These are phyloP conservation scores for Odobenus rosmarus DNA, from an alignment of 2,113 vertebrate species.

Conservation along the genomic window DNA sequence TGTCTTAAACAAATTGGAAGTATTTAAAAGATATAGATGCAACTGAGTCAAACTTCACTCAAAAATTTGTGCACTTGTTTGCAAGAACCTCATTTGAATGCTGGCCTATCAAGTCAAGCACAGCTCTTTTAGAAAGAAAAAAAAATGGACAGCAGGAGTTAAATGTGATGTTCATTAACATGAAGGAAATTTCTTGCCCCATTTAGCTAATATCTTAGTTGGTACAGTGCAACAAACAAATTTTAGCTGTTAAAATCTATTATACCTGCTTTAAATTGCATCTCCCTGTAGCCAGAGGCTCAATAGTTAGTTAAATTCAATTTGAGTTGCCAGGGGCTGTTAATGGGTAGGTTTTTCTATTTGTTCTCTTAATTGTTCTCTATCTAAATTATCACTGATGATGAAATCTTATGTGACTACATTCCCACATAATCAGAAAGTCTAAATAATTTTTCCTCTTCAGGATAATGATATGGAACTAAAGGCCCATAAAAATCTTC, in stretches of 20 bases:
- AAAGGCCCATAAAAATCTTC: constrained; percentile 66
- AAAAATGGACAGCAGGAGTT: constrained; percentile 63
- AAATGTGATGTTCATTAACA: constrained; percentile 80
- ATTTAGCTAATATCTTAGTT: constrained; percentile 81
- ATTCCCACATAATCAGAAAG: constrained; percentile 70
- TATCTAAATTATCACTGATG: constrained; percentile 75
- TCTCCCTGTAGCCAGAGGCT: constrained; percentile 62
- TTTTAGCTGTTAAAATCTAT: constrained; percentile 79
- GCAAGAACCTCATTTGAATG: constrained; percentile 39
- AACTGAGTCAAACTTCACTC: not conserved
- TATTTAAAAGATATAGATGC: not conserved
- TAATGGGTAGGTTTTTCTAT: constrained; percentile 77
- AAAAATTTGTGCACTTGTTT: not conserved
- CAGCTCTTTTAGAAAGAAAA: not conserved
- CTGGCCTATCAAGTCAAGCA: constrained; percentile 12
- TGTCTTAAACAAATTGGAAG: constrained; percentile 20
- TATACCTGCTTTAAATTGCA: constrained; percentile 80
- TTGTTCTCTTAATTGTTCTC: constrained; percentile 79
- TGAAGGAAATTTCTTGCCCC: constrained; percentile 77
- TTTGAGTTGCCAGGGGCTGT: constrained; percentile 74
- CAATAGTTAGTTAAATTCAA: constrained; percentile 74
- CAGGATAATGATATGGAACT: constrained; percentile 72
- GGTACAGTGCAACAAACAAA: constrained; percentile 78
- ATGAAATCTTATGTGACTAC: constrained; percentile 71
- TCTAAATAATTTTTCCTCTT: constrained; percentile 73